Evolutionary conservation across 2,113 vertebrate species (phyloP).

Genomic region (Mormoops blainvillei): DNA sequence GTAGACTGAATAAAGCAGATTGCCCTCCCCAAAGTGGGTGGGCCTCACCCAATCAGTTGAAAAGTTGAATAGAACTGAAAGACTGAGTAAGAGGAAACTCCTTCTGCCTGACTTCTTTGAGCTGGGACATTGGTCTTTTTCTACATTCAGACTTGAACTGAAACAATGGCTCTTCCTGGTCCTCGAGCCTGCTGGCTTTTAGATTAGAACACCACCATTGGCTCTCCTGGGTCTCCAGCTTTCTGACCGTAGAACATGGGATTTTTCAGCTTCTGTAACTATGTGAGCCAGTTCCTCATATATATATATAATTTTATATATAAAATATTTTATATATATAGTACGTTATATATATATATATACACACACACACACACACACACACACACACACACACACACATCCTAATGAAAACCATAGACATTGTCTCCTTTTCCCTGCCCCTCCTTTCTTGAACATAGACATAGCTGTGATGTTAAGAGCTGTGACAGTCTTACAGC

Average conservation of each 20-base stretch:
- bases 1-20: neutral
- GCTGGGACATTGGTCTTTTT: neutral
- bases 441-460: neutral
- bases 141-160: neutral
- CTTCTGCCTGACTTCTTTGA: neutral
- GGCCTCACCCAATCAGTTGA: neutral
- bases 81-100: neutral
- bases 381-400: no score
- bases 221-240: neutral
- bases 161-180: neutral
- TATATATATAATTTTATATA: neutral
- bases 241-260: neutral
- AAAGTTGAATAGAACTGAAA: neutral
- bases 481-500: neutral
- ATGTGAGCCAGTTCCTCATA: neutral
- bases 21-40: neutral
- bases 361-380: no score
- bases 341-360: no score
- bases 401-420: neutral
- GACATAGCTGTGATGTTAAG: neutral
- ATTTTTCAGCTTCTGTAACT: neutral
- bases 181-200: neutral
- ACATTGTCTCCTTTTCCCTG: neutral
- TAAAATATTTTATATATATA: neutral
- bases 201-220: accelerated